Base-by-base conservation (phyloP, 2,888 invertebrate genomes). In the Drosophila limbata region DNA sequence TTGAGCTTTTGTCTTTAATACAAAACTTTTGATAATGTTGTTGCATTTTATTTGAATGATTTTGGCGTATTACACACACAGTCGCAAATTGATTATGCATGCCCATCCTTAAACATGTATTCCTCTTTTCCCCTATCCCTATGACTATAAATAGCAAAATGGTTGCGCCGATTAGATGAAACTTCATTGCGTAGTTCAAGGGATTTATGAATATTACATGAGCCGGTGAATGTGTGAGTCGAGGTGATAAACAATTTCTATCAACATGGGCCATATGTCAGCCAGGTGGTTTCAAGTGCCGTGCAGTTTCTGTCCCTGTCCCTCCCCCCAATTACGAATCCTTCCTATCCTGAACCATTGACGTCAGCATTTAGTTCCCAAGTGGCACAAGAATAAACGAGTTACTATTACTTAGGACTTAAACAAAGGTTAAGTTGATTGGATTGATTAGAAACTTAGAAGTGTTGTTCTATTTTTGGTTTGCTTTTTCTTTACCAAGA, bases 201-300 rank as follows among this genome's bases (percentile, higher is more conserved):
- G 60, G 51, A 70, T 75, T 79, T 84, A 84, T 84, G 86, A 84
- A 84, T 84, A 81, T 84, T 74, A 69, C 84, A 84, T 86, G 86
- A 84, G 80, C 51, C 40, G 25, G 40, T 63, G 69, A 60, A 67
- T 48, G 60, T 35, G 60, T 51, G 62, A 39, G 60, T 60, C 52
- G 31, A 59, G 71, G 61, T 73, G 81, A 85, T 86, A 83, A 84
- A 77, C 79, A 79, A 83, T 84, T 80, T 73, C 70, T 69, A 69
- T 68, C 73, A 70, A 72, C 77, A 73, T 70, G 73, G 64, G 69
- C 82, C 73, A 85, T 81, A 72, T 73, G 83, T 67, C 84, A 79
- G 74, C 48, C 73, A 63, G 69, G 61, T 83, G 72, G 50, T 71
- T 63, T 60, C 64, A 57, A 69, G 72, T 77, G 45, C 53, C 69